Base-by-base conservation (phyloP, 1,140 invertebrate genomes). In the Eciton burchellii region DNA sequence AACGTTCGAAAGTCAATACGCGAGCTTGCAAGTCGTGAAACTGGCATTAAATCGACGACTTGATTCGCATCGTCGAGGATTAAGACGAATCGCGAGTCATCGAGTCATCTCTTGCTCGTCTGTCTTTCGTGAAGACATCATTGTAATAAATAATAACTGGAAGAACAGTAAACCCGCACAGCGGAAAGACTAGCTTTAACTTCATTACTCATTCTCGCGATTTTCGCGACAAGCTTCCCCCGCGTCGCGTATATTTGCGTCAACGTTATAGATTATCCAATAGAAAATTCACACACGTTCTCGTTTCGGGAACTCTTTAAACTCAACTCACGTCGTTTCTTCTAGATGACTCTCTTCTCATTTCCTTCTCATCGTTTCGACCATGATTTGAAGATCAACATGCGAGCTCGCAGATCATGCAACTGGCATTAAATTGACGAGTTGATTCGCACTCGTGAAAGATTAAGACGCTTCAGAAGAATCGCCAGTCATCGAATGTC, bases 401-500 rank as follows among this genome's bases (percentile, higher is more conserved):
- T 9, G 11, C 45, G 21, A 65, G 35, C 16, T 76, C 35, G 43
- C 49, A 35, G 8, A 49, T 45, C 12, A 24, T 59, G 35, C 57
- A 29, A 73, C 35, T 76, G 26, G 29, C 26, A 14, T 49, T 11
- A 62, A 29, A n/a, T 62, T 74, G 59, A 21, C 41, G 14, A 4
- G 9, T 63, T 76, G 49, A 63, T 63, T 63, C 19, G 35, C n/a
- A 12, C n/a, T 26, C 1, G 29, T 45, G 29, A 16, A 29, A 9
- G 21, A 59, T 63, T 49, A 49, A 76, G 12, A 43, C 45, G 24
- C n/a, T 54, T 19, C n/a, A 24, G 5, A 26, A 9, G 52, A 6
- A 5, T 26, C 41, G 47, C 35, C 29, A 65, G 60, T 57, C 71
- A 56, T 49, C 68, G 19, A n/a, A n/a, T 41, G 47, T 43, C 74